phyloP scores from a whole-genome alignment of 2,113 vertebrate genomes.

The Scortum barcoo region DNA sequence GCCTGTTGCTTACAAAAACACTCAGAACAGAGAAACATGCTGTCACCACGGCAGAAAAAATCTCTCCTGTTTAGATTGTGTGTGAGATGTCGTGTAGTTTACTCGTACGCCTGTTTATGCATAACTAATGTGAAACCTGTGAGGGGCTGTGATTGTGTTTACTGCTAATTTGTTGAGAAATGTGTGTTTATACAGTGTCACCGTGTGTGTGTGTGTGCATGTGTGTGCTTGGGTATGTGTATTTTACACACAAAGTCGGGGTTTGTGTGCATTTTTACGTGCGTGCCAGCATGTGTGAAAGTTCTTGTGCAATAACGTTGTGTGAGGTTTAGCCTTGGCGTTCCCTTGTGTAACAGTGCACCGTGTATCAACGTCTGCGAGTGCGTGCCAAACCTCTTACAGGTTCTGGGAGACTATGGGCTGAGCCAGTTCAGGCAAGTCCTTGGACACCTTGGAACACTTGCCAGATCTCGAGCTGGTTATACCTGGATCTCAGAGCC shows the following conservation, averaged over 20 bases:
- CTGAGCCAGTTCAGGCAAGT: constrained; percentile 73
- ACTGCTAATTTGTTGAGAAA: constrained; percentile 21
- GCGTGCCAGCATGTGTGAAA: constrained; percentile 32
- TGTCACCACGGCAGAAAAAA: constrained; percentile 43
- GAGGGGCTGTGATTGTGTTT: constrained; percentile 4
- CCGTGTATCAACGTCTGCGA: constrained; percentile 16
- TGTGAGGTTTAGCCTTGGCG: constrained; percentile 36
- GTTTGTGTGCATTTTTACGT: constrained; percentile 9
- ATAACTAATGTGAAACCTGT: constrained; percentile 32
- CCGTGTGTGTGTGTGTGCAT: background rate
- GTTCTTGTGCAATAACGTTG: constrained; percentile 67
- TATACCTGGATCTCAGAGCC: constrained; percentile 56
- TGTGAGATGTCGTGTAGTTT: constrained; percentile 16
- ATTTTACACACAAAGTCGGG: constrained; percentile 11
- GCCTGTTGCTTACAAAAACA: constrained; percentile 70
- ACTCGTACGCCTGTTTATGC: constrained; percentile 30
- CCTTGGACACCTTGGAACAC: constrained; percentile 56
- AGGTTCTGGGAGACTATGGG: constrained; percentile 27
- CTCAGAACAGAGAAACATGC: constrained; percentile 65
- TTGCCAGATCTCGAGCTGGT: constrained; percentile 57
- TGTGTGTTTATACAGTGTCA: background rate
- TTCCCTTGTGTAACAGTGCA: constrained; percentile 50
- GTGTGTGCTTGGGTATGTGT: constrained; percentile 14
- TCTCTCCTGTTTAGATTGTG: constrained; percentile 15
- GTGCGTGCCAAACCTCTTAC: constrained; percentile 56